Evolutionary conservation across 2,888 invertebrate species (phyloP), one percentile per base, ranked within the genome.

Genomic region (Drosophila lutescens): DNA sequence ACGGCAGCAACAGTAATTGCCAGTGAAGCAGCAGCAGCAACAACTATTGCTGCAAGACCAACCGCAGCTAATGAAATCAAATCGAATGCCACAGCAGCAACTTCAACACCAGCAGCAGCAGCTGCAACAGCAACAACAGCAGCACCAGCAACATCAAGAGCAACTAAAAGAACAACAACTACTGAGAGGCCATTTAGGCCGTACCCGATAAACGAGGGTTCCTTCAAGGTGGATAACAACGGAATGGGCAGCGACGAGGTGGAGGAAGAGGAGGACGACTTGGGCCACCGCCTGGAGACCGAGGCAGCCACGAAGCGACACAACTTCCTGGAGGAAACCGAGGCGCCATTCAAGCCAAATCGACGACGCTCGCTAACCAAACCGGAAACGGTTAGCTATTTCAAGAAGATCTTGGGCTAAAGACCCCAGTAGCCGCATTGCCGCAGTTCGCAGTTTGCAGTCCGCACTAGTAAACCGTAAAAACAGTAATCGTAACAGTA

Each of bases 351-450:
- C 69, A 91, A 91, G 74, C 92, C 92, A 50, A 92, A 92, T 84
- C 91, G 92, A 77, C 89, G 90, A 80, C 92, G 92, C 69, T 88
- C 90, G 62, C 89, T 92, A 57, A 91, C 91, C 71, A 91, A 92
- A 74, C 91, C 92, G 79, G 92, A 92, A 79, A 90, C 91, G 62
- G 89, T 89, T 72, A 91, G 91, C 87, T 92, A 92, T 80, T 90
- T 92, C 79, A 92, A 92, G 82, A 92, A 92, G 82, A 91, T 92
- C 79, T 86, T 92, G 78, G 92, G 92, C 82, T 92, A 92, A 40
- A 12, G 13, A 20, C 20, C 12, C 20, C 43, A 5, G 20, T 2
- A 13, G 43, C 43, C 43, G 12, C 20, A 26, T n/a, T n/a, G 23
- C 60, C 32, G 43, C 59, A 62, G 56, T 30, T 30, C 36, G 68